Percentiles rank a stretch among this genome's conserved stretches.
phyloP scores from a whole-genome alignment of 2,888 invertebrate genomes.

The Serrognathus titanus region DNA sequence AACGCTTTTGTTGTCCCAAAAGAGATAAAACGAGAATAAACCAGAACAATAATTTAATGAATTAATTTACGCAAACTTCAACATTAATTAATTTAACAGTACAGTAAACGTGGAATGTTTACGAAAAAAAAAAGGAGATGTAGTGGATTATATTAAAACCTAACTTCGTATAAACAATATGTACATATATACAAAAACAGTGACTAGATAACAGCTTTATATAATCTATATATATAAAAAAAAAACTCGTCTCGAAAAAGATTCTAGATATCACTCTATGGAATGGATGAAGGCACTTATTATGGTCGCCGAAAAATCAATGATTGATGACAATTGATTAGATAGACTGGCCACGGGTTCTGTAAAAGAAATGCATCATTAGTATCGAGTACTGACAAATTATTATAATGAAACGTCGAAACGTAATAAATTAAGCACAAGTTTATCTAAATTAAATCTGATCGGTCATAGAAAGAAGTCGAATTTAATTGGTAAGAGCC shows the following conservation, averaged over 20 bases:
- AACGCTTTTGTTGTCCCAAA: too few species aligned
- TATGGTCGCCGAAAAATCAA: conserved; percentile 21
- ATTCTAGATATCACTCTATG: conserved; percentile 41
- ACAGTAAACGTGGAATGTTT: conserved; percentile 6
- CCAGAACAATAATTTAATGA: not conserved
- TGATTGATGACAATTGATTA: conserved; percentile 24
- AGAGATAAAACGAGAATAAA: not conserved
- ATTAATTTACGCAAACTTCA: not conserved
- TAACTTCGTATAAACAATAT: not conserved
- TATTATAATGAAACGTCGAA: conserved; percentile 6
- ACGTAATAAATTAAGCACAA: not conserved
- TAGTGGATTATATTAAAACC: too few species aligned
- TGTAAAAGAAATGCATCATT: conserved; percentile 26
- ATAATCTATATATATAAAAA: conserved; percentile 40
- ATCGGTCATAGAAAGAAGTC: too few species aligned
- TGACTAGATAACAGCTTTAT: conserved; percentile 24
- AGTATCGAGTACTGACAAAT: not conserved
- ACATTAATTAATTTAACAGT: not conserved
- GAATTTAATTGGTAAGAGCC: too few species aligned
- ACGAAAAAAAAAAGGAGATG: conserved; percentile 6
- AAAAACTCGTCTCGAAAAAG: conserved; percentile 36
- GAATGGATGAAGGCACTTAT: conserved; percentile 44
- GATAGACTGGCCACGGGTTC: conserved; percentile 30
- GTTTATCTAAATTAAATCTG: too few species aligned
- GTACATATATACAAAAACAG: conserved; percentile 12